Evolutionary conservation across 2,113 vertebrate species (phyloP).

Genomic region (Astur gentilis): DNA sequence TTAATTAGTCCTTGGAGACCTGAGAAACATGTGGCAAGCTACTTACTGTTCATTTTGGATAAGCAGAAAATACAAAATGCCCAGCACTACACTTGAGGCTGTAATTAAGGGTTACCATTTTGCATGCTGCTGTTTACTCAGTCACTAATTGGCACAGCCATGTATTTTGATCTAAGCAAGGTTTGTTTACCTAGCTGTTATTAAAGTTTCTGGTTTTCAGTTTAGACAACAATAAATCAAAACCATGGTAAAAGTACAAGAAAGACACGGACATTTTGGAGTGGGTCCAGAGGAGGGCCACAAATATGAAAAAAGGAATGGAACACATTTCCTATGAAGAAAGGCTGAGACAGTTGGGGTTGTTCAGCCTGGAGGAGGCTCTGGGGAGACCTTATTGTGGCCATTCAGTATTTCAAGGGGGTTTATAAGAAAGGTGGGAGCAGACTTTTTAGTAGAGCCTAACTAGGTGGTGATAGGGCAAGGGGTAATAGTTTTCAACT

Average conservation of each 20-base stretch:
- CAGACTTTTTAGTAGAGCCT: not conserved
- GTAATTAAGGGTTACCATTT: slow-evolving; percentile 33
- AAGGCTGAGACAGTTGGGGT: not conserved
- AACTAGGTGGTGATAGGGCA: not conserved
- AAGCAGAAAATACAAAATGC: not conserved
- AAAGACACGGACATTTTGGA: not conserved
- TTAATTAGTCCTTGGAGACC: slow-evolving; percentile 51
- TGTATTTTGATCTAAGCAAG: not conserved
- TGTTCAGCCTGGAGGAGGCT: not conserved
- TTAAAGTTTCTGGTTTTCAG: not conserved
- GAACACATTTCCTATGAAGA: not conserved
- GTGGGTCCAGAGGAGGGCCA: not conserved
- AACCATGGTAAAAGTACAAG: not conserved
- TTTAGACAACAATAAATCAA: not conserved
- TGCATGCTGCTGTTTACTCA: not conserved
- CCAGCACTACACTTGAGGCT: not conserved
- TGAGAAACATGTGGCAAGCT: slow-evolving; percentile 24
- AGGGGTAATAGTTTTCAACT: not conserved
- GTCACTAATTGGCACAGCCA: not conserved
- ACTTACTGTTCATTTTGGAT: slow-evolving; percentile 8
- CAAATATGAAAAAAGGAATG: not conserved
- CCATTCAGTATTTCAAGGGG: not conserved
- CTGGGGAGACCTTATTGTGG: not conserved
- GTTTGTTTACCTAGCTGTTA: not conserved
- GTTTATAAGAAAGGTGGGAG: not conserved